Evolutionary conservation across 2,797 vertebrate species (phyloP).

Genomic region (Lacerta agilis): DNA sequence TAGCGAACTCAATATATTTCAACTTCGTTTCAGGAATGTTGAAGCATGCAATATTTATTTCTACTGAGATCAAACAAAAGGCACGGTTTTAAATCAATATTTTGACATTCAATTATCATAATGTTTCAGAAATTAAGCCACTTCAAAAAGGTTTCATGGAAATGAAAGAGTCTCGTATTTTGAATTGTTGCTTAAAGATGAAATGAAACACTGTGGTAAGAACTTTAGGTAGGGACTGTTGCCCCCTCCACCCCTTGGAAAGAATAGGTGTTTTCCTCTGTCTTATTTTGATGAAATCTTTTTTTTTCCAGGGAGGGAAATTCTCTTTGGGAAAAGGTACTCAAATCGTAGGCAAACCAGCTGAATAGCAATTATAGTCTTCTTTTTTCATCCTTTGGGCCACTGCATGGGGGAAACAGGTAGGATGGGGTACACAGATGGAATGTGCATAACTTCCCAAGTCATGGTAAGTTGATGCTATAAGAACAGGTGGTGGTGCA

Average conservation of each 20-base stretch:
- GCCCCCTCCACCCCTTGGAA: rapidly evolving
- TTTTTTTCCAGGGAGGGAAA: neutral
- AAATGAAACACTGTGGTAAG: neutral
- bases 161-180: constrained; percentile 3
- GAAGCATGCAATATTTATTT: constrained; percentile 20
- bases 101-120: constrained; percentile 20
- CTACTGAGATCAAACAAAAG: neutral
- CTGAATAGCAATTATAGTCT: neutral
- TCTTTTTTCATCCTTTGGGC: neutral
- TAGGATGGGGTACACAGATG: neutral
- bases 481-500: neutral
- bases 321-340: neutral
- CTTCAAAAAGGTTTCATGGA: constrained; percentile 6
- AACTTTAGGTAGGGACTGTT: neutral
- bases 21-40: constrained; percentile 10
- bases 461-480: neutral
- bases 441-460: neutral
- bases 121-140: neutral
- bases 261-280: neutral
- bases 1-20: neutral
- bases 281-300: neutral
- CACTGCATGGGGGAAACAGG: neutral
- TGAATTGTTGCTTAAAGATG: constrained; percentile 1
- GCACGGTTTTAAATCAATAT: constrained; percentile 17
- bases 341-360: neutral